phyloP scores from a whole-genome alignment of 2,797 vertebrate species.

The Cygnus olor region DNA sequence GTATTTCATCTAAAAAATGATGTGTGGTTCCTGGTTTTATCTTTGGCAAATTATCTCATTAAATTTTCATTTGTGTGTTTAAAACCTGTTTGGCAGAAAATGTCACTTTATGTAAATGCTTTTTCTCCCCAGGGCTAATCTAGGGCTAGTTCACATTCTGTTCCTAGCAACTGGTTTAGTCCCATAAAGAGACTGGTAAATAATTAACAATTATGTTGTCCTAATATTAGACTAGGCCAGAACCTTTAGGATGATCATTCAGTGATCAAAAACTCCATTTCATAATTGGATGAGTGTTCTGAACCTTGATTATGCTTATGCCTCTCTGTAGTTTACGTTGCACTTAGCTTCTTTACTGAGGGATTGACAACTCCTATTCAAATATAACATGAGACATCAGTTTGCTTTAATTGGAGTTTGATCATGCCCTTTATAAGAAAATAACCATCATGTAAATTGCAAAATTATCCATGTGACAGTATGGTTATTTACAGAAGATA shows the following conservation, averaged over 20 bases:
- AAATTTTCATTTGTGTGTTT: background rate
- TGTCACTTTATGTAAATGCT: background rate
- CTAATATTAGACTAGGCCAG: background rate
- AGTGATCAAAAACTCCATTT: background rate
- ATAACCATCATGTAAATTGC: background rate
- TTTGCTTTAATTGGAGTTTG: background rate
- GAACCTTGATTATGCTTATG: background rate
- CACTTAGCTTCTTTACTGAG: background rate
- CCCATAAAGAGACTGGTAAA: background rate
- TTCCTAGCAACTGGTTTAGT: background rate
- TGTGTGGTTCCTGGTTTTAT: background rate
- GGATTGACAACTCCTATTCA: background rate
- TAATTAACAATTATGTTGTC: background rate
- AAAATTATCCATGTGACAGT: constrained; percentile 12
- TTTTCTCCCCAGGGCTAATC: background rate
- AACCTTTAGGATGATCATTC: background rate
- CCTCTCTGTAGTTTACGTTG: background rate
- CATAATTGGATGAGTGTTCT: background rate
- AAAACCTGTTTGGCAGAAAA: background rate
- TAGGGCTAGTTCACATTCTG: background rate
- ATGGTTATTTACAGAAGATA: background rate
- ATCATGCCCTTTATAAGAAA: constrained; percentile 14
- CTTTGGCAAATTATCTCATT: background rate
- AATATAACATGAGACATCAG: background rate
- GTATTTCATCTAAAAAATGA: background rate